phyloP scores from a whole-genome alignment of 2,888 invertebrate genomes.

The Sepiola atlantica region DNA sequence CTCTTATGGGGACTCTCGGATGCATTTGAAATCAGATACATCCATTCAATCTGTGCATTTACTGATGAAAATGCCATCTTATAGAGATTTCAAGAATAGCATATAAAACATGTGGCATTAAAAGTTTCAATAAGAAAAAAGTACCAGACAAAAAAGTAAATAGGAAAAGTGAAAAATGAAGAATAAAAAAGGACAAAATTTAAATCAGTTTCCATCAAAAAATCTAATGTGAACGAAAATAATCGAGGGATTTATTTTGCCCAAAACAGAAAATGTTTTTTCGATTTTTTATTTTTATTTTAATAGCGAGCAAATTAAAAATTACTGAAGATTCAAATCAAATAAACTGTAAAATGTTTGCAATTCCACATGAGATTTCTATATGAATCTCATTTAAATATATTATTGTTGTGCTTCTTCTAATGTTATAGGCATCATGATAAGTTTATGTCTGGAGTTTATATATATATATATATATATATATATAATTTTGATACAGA shows the following conservation, averaged over 20 bases:
- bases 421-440: not conserved
- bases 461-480: not conserved
- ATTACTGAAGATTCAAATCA: constrained; percentile 7
- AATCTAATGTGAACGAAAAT: not conserved
- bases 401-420: not conserved
- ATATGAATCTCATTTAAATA: not conserved
- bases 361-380: not conserved
- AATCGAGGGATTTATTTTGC: not conserved
- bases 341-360: not conserved
- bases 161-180: not conserved
- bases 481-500: too few species aligned
- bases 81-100: too few species aligned
- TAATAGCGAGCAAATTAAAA: not conserved
- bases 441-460: not conserved
- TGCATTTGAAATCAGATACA: too few species aligned
- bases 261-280: not conserved
- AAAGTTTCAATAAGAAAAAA: not conserved
- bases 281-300: not conserved
- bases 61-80: too few species aligned
- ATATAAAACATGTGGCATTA: too few species aligned
- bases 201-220: not conserved
- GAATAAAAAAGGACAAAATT: not conserved
- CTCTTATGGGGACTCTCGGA: too few species aligned
- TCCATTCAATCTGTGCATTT: too few species aligned
- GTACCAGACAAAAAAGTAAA: not conserved